These are phyloP conservation scores for Loriculus beryllinus DNA, from an alignment of 2,797 vertebrate species.

Conservation along the genomic window DNA sequence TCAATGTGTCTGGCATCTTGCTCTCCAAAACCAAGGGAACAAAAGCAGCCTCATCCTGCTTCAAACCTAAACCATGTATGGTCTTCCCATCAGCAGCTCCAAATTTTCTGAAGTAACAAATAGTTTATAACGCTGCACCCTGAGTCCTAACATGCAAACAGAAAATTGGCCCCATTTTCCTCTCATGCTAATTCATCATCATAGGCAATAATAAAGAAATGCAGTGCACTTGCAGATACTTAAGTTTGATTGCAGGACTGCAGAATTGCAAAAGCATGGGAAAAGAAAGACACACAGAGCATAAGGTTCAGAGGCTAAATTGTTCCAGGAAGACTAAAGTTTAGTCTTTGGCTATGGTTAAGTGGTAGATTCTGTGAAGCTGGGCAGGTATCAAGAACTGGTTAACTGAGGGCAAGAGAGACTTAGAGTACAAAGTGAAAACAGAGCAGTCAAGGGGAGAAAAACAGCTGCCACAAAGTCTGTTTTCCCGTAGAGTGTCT, in stretches of 20 bases:
- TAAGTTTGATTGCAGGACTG: neutral
- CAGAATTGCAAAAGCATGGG: neutral
- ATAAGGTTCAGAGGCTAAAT: neutral
- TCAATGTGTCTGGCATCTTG: neutral
- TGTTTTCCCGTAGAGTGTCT: constrained; percentile 18
- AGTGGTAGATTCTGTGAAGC: constrained; percentile 9
- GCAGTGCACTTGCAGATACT: neutral
- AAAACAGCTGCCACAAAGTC: constrained; percentile 37
- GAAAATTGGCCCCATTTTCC: neutral
- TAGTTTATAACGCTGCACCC: neutral
- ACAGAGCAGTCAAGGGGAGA: neutral
- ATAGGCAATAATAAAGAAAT: neutral
- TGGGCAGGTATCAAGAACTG: constrained; percentile 21
- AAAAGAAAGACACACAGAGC: neutral
- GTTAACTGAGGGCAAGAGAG: constrained; percentile 47
- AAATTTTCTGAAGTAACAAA: neutral
- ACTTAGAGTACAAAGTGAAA: constrained; percentile 28
- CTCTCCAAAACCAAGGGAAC: neutral
- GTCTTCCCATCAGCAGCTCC: neutral
- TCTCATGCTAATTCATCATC: neutral
- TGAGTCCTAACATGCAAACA: neutral
- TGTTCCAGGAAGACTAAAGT: neutral
- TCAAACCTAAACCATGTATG: neutral
- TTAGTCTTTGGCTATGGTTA: constrained; percentile 28
- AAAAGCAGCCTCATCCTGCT: neutral